Percentiles rank a stretch among this genome's conserved stretches.
phyloP scores from a whole-genome alignment of 2,797 vertebrate species.

The Rousettus madagascariensis region DNA sequence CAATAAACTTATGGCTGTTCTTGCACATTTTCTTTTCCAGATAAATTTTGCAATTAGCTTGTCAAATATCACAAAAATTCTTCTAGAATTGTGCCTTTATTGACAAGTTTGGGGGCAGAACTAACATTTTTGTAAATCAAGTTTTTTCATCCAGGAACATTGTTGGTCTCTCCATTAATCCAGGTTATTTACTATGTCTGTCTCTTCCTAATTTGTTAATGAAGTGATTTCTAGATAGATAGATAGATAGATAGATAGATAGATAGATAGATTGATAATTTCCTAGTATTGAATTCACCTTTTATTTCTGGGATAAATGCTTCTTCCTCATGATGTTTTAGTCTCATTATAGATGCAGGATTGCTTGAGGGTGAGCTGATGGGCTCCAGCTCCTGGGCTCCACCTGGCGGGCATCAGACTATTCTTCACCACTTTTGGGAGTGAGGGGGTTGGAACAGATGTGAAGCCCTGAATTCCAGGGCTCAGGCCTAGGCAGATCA shows the following conservation, averaged over 20 bases:
- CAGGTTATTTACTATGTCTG: neutral
- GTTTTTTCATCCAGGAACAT: neutral
- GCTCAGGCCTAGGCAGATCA: neutral
- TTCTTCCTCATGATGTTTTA: neutral
- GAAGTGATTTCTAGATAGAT: neutral
- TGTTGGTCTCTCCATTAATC: neutral
- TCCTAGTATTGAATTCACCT: neutral
- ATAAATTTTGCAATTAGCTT: constrained; percentile 14
- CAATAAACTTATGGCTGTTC: neutral
- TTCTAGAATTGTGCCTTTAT: constrained; percentile 24
- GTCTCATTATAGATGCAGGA: neutral
- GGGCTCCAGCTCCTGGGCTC: constrained; percentile 19
- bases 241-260: too few species aligned
- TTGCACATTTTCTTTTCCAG: constrained; percentile 9
- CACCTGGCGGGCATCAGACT: constrained; percentile 39
- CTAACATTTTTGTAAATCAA: neutral
- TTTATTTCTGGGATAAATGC: neutral
- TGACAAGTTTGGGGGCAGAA: neutral
- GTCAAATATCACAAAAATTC: constrained; percentile 24
- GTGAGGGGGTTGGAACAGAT: neutral
- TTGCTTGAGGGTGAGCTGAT: neutral
- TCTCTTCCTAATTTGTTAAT: neutral
- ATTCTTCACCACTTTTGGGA: neutral
- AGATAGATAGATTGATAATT: too few species aligned
- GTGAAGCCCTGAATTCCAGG: neutral